phyloP scores from a whole-genome alignment of 2,888 invertebrate species.

The Elgonia sp. region DNA sequence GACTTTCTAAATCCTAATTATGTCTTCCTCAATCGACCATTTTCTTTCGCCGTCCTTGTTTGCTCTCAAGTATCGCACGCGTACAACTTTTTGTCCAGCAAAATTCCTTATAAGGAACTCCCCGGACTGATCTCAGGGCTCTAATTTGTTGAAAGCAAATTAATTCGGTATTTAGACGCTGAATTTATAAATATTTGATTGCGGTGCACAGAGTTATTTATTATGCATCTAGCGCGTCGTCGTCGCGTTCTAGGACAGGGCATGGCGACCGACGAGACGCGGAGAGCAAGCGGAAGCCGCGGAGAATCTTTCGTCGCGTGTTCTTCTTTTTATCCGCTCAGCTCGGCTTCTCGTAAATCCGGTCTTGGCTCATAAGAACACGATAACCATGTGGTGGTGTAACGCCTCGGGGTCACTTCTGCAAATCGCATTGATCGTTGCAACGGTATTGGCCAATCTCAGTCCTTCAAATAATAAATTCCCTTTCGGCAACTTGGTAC shows the following conservation, averaged over 20 bases:
- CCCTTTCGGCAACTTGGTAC: constrained; percentile 15
- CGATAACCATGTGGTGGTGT: constrained; percentile 63
- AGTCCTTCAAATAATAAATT: background rate
- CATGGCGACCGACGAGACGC: constrained; percentile 31
- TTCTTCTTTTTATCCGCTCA: constrained; percentile 71
- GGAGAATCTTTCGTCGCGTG: constrained; percentile 74
- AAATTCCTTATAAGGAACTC: constrained; percentile 28
- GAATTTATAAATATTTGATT: constrained; percentile 66
- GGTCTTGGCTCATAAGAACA: constrained; percentile 73
- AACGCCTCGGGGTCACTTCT: constrained; percentile 68
- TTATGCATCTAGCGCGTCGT: constrained; percentile 70
- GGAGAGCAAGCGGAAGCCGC: constrained; percentile 69
- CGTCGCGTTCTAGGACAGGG: constrained; percentile 64
- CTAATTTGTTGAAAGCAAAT: constrained; percentile 61
- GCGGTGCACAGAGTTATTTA: constrained; percentile 45
- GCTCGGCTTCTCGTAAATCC: constrained; percentile 73
- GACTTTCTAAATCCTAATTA: constrained; percentile 39
- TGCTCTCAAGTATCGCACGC: constrained; percentile 1
- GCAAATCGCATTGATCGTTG: constrained; percentile 65
- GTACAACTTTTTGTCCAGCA: constrained; percentile 21
- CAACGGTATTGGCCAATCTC: constrained; percentile 66
- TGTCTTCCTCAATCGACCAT: background rate
- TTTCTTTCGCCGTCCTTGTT: background rate
- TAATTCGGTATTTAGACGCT: constrained; percentile 65
- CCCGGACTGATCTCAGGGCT: background rate